Evolutionary conservation across 2,113 vertebrate genomes (phyloP).

Genomic region (Laticauda colubrina): DNA sequence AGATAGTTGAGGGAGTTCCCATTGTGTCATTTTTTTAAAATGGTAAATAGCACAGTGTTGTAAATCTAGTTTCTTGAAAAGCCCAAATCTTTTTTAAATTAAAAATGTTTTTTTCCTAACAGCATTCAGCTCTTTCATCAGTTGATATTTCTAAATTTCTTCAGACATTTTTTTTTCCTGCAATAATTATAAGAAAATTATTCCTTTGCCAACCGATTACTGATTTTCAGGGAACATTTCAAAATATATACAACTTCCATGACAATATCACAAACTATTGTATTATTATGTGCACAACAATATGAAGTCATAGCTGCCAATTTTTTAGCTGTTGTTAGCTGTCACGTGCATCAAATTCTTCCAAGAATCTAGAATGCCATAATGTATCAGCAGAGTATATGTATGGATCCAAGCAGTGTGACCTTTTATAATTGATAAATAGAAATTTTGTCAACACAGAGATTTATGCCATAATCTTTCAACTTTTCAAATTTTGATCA

Average conservation of each 20-base stretch:
- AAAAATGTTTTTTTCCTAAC: background rate
- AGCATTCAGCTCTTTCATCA: constrained; percentile 15
- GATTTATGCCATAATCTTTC: background rate
- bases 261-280: background rate
- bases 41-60: constrained; percentile 17
- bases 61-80: constrained; percentile 20
- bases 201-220: background rate
- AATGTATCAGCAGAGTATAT: background rate
- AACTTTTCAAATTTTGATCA: background rate
- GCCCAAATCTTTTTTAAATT: too few species aligned
- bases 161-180: constrained; percentile 16
- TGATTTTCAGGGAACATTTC: background rate
- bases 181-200: background rate
- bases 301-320: background rate
- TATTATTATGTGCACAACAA: background rate
- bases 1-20: constrained; percentile 28
- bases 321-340: background rate
- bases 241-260: background rate
- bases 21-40: constrained; percentile 15
- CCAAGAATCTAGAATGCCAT: background rate
- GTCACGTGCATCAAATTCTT: background rate
- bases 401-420: background rate
- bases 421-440: background rate
- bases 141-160: constrained; percentile 6
- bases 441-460: background rate